Evolutionary conservation across 2,113 vertebrate species (phyloP).

Genomic region (Miniopterus natalensis): DNA sequence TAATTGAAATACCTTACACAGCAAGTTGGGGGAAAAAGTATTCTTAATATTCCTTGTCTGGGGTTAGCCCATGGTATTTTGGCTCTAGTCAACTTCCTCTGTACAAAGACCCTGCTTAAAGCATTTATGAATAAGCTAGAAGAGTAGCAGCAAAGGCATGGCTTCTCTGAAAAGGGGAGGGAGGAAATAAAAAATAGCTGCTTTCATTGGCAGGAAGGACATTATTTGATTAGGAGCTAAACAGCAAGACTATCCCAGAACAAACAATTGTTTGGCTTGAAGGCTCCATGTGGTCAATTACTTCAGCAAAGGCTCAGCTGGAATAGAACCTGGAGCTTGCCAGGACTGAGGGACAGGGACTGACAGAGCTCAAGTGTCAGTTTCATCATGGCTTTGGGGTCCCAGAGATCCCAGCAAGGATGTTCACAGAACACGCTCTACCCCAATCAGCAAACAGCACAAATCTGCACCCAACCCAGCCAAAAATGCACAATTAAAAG

Average conservation of each 20-base stretch:
- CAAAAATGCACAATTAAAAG: background rate
- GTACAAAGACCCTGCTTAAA: conserved; percentile 77
- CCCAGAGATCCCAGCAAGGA: background rate
- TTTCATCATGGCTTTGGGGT: background rate
- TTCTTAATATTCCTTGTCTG: conserved; percentile 56
- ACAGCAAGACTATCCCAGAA: conserved; percentile 74
- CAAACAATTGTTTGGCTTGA: conserved; percentile 67
- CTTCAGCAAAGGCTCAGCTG: conserved; percentile 78
- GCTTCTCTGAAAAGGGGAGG: conserved; percentile 62
- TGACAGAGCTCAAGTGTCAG: background rate
- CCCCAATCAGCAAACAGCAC: background rate
- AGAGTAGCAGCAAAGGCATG: conserved; percentile 70
- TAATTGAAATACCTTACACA: conserved; percentile 51
- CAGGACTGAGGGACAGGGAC: conserved; percentile 24
- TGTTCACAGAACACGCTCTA: background rate
- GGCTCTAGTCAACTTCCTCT: conserved; percentile 58
- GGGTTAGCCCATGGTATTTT: conserved; percentile 38
- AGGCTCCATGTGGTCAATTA: conserved; percentile 71
- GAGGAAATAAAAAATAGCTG: conserved; percentile 73
- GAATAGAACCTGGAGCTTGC: background rate
- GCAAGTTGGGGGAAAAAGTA: conserved; percentile 60
- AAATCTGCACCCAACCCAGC: background rate
- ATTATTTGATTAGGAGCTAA: conserved; percentile 55
- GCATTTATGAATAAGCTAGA: conserved; percentile 82
- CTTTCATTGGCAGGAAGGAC: conserved; percentile 83